Evolutionary conservation across 2,888 invertebrate genomes (phyloP).

Genomic region (Ecliptopera silaceata): DNA sequence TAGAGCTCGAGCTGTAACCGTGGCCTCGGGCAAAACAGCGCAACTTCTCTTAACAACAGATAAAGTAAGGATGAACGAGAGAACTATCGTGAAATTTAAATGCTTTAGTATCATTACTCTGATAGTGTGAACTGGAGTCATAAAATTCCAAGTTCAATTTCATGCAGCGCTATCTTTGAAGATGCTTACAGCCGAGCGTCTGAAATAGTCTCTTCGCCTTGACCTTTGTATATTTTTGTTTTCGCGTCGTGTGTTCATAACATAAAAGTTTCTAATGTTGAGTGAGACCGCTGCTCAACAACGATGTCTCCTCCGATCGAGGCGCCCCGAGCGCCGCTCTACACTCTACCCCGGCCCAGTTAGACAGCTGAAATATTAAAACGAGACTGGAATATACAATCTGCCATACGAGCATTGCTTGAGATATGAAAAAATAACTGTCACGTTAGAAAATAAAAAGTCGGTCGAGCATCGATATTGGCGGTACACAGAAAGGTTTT

Average conservation of each 20-base stretch:
- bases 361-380: conserved; percentile 1
- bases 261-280: conserved; percentile 28
- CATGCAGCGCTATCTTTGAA: conserved; percentile 14
- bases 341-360: neutral
- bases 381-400: neutral
- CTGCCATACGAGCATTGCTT: neutral
- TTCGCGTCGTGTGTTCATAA: conserved; percentile 22
- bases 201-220: conserved; percentile 34
- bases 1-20: neutral
- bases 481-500: no score
- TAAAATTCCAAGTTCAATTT: conserved; percentile 13
- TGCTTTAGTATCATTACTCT: neutral
- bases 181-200: conserved; percentile 10
- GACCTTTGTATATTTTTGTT: conserved; percentile 41
- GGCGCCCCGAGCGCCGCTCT: neutral
- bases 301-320: conserved; percentile 2
- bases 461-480: no score
- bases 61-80: neutral
- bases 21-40: neutral
- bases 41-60: neutral
- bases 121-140: neutral
- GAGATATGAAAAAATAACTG: neutral
- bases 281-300: conserved; percentile 7
- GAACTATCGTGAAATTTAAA: neutral
- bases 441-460: conserved; percentile 1